These are phyloP conservation scores for Labia minor DNA, from an alignment of 2,888 invertebrate species.

Conservation along the genomic window DNA sequence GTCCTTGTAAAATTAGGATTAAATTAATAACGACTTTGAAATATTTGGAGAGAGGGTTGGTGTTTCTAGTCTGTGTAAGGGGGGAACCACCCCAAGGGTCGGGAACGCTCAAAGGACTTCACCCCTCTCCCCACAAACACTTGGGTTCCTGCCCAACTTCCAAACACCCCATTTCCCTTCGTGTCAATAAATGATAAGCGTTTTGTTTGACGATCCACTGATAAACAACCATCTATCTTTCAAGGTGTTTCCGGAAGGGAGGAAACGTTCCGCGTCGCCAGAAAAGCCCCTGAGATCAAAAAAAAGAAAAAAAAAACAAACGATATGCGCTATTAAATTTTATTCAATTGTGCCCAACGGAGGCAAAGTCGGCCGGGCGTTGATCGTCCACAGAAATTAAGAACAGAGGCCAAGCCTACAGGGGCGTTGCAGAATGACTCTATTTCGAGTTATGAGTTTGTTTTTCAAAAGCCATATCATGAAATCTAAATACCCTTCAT, in stretches of 20 bases:
- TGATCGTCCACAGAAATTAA: not conserved
- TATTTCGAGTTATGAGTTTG: slow-evolving; percentile 1
- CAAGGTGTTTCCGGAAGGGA: slow-evolving; percentile 13
- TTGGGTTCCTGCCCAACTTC: not conserved
- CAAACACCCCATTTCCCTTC: not conserved
- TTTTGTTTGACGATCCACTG: slow-evolving; percentile 1
- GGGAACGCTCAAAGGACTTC: not conserved
- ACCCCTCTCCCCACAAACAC: not conserved
- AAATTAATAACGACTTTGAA: no score
- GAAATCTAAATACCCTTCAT: slow-evolving; percentile 13
- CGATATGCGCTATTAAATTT: not conserved
- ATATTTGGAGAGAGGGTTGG: no score
- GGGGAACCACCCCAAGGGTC: not conserved
- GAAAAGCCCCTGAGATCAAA: not conserved
- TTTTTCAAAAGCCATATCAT: not conserved
- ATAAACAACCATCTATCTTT: slow-evolving; percentile 5
- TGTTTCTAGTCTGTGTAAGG: no score
- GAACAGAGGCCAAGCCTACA: not conserved
- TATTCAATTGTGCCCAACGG: not conserved
- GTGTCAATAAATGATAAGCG: not conserved
- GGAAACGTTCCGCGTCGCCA: not conserved
- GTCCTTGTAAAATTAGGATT: no score
- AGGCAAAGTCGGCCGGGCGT: not conserved
- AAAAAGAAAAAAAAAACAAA: not conserved
- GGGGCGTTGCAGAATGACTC: not conserved